Percentiles rank a stretch among this genome's conserved stretches.
These are phyloP conservation scores for Chionoecetes opilio DNA, from an alignment of 1,140 invertebrate species.

Conservation along the genomic window DNA sequence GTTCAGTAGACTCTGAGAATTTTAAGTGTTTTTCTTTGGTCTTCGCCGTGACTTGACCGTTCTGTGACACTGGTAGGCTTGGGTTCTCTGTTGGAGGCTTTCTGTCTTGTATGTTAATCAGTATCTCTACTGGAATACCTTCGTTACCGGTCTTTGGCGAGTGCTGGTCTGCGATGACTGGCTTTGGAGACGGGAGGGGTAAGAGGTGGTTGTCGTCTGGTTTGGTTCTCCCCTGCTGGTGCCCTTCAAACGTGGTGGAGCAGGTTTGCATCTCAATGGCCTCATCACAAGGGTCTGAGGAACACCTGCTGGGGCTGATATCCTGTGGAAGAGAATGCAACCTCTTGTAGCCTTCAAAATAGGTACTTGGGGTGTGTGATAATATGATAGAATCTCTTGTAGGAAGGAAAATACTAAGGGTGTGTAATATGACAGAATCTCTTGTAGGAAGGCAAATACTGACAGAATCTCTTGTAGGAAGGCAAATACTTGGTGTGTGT, in stretches of 20 bases:
- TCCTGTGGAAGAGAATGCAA: conserved; percentile 15
- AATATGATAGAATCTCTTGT: too few species aligned
- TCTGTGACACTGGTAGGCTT: not conserved
- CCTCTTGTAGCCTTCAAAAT: not conserved
- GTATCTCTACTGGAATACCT: conserved; percentile 56
- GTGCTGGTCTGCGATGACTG: not conserved
- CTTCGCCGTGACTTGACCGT: conserved; percentile 21
- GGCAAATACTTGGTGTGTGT: too few species aligned
- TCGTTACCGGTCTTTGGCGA: not conserved
- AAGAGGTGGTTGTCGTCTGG: not conserved
- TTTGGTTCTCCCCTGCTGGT: not conserved
- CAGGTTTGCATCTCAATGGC: conserved; percentile 56
- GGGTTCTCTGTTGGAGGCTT: not conserved
- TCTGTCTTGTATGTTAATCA: conserved; percentile 52
- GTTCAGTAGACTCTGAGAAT: conserved; percentile 72
- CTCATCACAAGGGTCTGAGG: conserved; percentile 50
- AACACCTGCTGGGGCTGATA: not conserved
- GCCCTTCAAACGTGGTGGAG: not conserved
- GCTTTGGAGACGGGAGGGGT: not conserved
- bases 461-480: not conserved
- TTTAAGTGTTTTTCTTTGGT: conserved; percentile 58
- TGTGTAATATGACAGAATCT: not conserved
- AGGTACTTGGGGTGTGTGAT: too few species aligned
- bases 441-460: too few species aligned
- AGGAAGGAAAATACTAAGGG: not conserved